Conservation (phyloP, 2,113 vertebrate species). For the Gobius niger region DNA sequence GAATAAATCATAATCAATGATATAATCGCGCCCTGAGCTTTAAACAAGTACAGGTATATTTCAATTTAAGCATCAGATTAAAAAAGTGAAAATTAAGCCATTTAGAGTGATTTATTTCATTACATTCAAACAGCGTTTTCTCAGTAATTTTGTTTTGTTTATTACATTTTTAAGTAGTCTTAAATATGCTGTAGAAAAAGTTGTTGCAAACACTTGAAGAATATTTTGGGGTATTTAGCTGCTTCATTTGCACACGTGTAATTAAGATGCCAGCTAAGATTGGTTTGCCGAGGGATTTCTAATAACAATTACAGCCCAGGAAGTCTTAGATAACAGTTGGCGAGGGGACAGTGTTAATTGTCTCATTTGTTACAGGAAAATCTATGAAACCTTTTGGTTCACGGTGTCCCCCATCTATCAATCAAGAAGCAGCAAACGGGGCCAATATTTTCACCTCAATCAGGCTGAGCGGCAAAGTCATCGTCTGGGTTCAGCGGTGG, state of each 20-base stretch:
- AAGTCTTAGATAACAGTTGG: neutral
- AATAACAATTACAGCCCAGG: conserved; percentile 14
- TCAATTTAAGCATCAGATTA: too few relatives aligned
- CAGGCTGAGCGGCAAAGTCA: conserved; percentile 28
- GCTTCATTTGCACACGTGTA: neutral
- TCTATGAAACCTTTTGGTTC: neutral
- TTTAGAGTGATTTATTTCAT: too few relatives aligned
- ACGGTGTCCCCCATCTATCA: conserved; percentile 12
- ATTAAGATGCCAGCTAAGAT: conserved; percentile 10
- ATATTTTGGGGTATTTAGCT: too few relatives aligned
- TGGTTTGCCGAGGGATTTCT: conserved; percentile 17
- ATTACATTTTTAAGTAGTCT: too few relatives aligned
- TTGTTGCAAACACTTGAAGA: too few relatives aligned
- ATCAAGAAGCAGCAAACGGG: conserved; percentile 14
- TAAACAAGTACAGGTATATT: too few relatives aligned
- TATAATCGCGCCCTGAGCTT: too few relatives aligned
- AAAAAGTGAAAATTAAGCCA: too few relatives aligned
- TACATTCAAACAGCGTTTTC: too few relatives aligned
- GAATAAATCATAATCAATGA: too few relatives aligned
- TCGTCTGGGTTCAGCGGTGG: conserved; percentile 20
- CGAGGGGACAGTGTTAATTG: neutral
- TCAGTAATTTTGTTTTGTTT: too few relatives aligned
- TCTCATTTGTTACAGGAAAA: conserved; percentile 7
- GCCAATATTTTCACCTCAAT: conserved; percentile 9
- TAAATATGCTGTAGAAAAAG: too few relatives aligned